Evolutionary conservation across 2,888 invertebrate species (phyloP).

Genomic region (Ernsta delagoae): DNA sequence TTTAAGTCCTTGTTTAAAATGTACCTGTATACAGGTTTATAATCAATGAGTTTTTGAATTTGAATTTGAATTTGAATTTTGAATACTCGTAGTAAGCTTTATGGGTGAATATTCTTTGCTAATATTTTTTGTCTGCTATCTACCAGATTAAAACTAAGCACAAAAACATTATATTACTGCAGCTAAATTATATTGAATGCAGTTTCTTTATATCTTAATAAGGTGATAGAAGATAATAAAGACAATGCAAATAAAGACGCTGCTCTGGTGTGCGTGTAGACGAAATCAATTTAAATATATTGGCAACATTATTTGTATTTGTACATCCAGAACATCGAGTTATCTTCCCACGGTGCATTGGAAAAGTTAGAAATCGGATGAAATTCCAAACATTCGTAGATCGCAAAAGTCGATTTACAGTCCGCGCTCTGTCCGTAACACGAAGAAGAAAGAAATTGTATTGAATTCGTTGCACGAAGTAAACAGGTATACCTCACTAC

Average conservation of each 20-base stretch:
- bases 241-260: background rate
- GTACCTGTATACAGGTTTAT: background rate
- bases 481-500: conserved; percentile 27
- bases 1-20: background rate
- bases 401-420: conserved; percentile 34
- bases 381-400: conserved; percentile 33
- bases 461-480: conserved; percentile 28
- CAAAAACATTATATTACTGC: too few relatives aligned
- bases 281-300: background rate
- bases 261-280: background rate
- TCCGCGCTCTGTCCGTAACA: conserved; percentile 29
- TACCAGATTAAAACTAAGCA: too few relatives aligned
- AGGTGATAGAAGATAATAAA: background rate
- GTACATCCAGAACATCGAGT: conserved; percentile 14
- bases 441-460: conserved; percentile 33
- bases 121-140: too few relatives aligned
- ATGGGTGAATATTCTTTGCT: background rate
- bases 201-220: background rate
- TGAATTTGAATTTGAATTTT: too few relatives aligned
- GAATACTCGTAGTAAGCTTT: too few relatives aligned
- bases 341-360: conserved; percentile 21
- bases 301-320: conserved; percentile 3
- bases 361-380: conserved; percentile 33
- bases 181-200: too few relatives aligned
- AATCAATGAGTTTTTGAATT: background rate